Base-by-base conservation (phyloP, 2,797 vertebrate genomes). In the Sebastes iracundus region DNA sequence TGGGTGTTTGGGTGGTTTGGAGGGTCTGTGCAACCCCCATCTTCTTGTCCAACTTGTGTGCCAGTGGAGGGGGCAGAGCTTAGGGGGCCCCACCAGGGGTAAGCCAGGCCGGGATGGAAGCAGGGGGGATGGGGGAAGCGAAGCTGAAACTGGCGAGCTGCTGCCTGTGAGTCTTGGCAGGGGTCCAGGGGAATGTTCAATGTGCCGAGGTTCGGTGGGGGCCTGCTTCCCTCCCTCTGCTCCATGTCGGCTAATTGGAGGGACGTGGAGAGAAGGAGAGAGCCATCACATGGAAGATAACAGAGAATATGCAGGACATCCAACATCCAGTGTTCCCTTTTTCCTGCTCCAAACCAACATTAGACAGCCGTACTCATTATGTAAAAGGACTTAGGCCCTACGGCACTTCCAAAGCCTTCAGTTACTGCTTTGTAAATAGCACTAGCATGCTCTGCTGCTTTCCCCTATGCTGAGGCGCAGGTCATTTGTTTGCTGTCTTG, bases 101-200 rank as follows among this genome's bases (percentile, higher is more conserved):
- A 90, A 89, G 60, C 67, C 83, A 77, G 88, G 64, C 72, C 2
- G 8, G 78, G 75, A 73, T 87, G 72, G 81, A 89, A 72, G 81
- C 75, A 75, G 84, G 65, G 86, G 79, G 74, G 62, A 77, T n/a
- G 49, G 82, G 85, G 76, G 63, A 79, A 55, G 72, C 7, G 7
- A 81, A 88, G 84, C 88, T 82, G 82, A 77, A 83, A 75, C 72
- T 30, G 33, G 77, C 58, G 42, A 90, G 90, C 90, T 89, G 84
- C 87, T 88, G 87, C 90, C 88, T 93, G 92, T 89, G 90, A 92
- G 88, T 92, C 80, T 93, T 96, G 94, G 94, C 93, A 69, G 59
- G 59, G 76, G 77, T 94, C 92, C 93, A 94, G 88, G 90, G 93
- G 93, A 95, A 94, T 95, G 93, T 94, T 94, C 90, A 80, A 69